A percentile compares a stretch with the other conserved stretches of the same genome.
These are phyloP conservation scores for Escarpia spicata DNA, from an alignment of 2,888 invertebrate genomes.

Conservation along the genomic window DNA sequence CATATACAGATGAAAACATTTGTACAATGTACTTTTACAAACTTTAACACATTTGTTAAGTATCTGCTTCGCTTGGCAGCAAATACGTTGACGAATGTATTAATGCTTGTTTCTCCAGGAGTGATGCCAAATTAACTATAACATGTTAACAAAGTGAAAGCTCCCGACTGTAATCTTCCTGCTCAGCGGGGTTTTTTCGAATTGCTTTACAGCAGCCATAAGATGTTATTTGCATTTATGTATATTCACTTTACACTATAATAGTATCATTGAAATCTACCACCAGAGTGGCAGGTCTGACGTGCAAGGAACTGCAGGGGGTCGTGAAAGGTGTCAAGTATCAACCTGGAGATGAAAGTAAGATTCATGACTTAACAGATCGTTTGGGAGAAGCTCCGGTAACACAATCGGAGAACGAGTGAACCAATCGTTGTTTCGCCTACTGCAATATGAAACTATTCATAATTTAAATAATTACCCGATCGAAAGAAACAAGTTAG, in stretches of 20 bases:
- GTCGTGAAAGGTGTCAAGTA: background rate
- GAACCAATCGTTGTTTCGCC: too few species aligned
- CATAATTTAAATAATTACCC: too few species aligned
- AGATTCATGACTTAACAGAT: background rate
- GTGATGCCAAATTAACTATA: background rate
- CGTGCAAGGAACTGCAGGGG: background rate
- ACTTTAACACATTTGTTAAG: background rate
- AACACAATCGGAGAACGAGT: too few species aligned
- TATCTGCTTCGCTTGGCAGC: too few species aligned
- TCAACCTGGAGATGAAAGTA: conserved; percentile 1
- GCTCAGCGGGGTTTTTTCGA: background rate
- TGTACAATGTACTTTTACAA: background rate
- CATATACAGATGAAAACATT: background rate
- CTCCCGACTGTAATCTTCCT: background rate
- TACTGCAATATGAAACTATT: too few species aligned
- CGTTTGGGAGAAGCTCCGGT: too few species aligned
- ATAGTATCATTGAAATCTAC: background rate
- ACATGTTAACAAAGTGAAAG: background rate
- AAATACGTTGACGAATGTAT: background rate
- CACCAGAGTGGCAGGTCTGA: background rate
- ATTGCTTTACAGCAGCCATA: background rate
- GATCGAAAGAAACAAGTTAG: too few species aligned
- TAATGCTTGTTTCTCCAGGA: background rate
- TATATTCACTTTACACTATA: background rate
- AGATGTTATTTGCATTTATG: background rate